Base-by-base conservation (phyloP, 2,888 invertebrate genomes). In the Epiblema foenella region DNA sequence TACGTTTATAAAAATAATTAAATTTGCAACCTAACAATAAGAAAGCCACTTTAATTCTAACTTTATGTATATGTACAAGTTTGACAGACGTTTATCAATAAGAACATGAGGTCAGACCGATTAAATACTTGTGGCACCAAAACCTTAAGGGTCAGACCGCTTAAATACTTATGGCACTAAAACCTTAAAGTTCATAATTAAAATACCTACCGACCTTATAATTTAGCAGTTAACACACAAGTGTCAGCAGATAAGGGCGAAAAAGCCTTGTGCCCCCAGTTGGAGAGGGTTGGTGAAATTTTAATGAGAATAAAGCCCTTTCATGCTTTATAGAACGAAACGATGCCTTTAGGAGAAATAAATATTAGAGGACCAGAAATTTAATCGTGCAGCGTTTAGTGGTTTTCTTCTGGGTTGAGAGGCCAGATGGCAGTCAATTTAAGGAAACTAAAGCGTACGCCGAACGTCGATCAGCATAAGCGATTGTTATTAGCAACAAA, bases 191-290 rank as follows among this genome's bases (percentile, higher is more conserved):
- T 12, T 12, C 11, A 1, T 52, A 18, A 29, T 10, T 42, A 52
- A 69, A 64, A 58, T 58, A 58, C 64, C 42, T 58, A 20, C 24
- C 17, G 24, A 59, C 57, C 51, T 64, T 59, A 65, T 70, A 70
- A 70, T 70, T 70, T 59, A 59, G 59, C 52, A 65, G 52, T 70
- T 65, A 65, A 65, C 65, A 70, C 65, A 37, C 17, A 59, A 70
- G 59, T 59, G 33, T 46, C 60, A 18, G 15, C 49, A 64, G 39
- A 57, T 39, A 57, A 46, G 39, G 64, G 46, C 15, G 7, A 24
- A 37, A 58, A 52, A 65, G 52, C 64, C 54, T 54, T 37, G 37
- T 20, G 17, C 37, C 68, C 64, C 54, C 33, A 42, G 59, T 33
- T 42, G 17, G 57, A 59, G 58, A 24, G 59, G 12, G 70, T 37